Evolutionary conservation across 1,140 invertebrate genomes (phyloP), one percentile per base, ranked within the genome.

Genomic region (Adelges cooleyi): DNA sequence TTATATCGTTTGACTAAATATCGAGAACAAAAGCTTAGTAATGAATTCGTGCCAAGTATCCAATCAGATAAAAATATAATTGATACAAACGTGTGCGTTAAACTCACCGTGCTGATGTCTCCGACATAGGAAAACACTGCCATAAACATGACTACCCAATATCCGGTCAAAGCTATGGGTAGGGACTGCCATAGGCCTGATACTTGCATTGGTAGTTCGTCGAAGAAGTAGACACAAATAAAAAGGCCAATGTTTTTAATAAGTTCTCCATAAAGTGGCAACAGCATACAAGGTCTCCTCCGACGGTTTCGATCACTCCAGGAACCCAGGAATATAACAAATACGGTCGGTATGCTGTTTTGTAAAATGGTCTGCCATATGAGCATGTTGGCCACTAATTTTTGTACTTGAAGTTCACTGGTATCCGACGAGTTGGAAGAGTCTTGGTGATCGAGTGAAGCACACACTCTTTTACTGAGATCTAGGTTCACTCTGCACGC

Each of bases 101-200:
- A 6, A 33, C 87, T 83, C 52, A 86, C 80, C 6, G 84, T 84
- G 0, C 89, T 90, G 10, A 91, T 84, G 72, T 93, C 89, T 1
- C 84, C 86, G 46, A 94, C 86, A 71, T 92, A 93, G 72, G 89
- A 91, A 72, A 92, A 93, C 29, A 88, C 83, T 15, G 86, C 86
- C 85, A 92, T 91, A 67, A 92, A 84, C 81, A 92, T 86, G 17
- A 87, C 88, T 68, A 91, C 87, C 83, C 86, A 89, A 2, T 89
- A 89, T 1, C 88, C 87, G 6, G 86, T 86, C 0, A 93, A 69
- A 0, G 85, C 85, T 1, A 86, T 86, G 72, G 87, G 87, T 40
- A 89, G 76, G 1, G 84, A 83, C 73, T 89, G 86, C 6, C 85
- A 81, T 0, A 88, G 76, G 0, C 84, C 86, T 6, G 84, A 82